Base-by-base conservation (phyloP, 2,888 invertebrate genomes). In the Clunio marinus region DNA sequence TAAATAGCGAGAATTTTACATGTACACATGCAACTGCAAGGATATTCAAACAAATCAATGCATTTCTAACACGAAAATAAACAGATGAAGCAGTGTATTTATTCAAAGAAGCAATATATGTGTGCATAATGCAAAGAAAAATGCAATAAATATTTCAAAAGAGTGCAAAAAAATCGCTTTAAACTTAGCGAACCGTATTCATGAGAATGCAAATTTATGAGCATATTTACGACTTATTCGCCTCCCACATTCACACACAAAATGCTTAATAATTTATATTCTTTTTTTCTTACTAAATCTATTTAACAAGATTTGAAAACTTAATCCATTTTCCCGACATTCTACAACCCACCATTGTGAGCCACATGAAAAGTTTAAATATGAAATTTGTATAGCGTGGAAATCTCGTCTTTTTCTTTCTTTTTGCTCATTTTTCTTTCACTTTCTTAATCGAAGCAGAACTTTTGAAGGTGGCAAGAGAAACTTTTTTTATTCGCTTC, bases 131-230 rank as follows among this genome's bases (percentile, higher is more conserved):
- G 60, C 60, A 60, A 24, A 57, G 17, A 45, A 57, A 57, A 37
- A 22, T n/a, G 37, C 41, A 60, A 60, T 60, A 60, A 60, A 60
- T 60, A 41, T 35, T 60, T 24, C 60, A 37, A 35, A 24, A 7
- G 28, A 17, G n/a, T n/a, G n/a, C n/a, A n/a, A 24, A 32, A 28
- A 58, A 58, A 58, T 22, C 25, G 25, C 10, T 7, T n/a, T n/a
- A 57, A 24, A 58, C 28, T 17, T 28, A 37, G 20, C 37, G 13
- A 60, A 28, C 22, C 25, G 57, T 41, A 60, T 60, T 60, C 60
- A 60, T 60, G 60, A 60, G 60, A 60, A 60, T 60, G 60, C 41
- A 37, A 60, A 60, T 60, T 60, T 60, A 41, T 41, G 60, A 60
- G 41, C 37, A 60, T 60, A 60, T 60, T 60, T 60, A 60, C 60